Evolutionary conservation across 2,797 vertebrate species (phyloP).

Genomic region (Trematomus bernacchii): DNA sequence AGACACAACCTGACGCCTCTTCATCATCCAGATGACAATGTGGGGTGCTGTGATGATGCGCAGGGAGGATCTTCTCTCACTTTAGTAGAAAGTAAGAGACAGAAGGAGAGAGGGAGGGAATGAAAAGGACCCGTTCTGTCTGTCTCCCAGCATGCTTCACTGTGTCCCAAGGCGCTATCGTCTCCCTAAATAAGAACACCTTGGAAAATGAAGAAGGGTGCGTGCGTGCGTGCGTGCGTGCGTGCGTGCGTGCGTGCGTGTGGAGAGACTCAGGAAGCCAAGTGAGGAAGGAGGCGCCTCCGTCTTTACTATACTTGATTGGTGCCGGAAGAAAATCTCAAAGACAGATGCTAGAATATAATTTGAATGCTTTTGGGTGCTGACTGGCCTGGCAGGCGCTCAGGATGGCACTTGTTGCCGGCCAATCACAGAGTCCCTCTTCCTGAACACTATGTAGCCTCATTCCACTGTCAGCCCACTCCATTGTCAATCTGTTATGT

Average conservation of each 20-base stretch:
- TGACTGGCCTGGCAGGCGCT: constrained; percentile 42
- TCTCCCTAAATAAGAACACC: constrained; percentile 65
- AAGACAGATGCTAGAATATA: constrained; percentile 69
- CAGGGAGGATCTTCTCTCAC: constrained; percentile 51
- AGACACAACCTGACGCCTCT: constrained; percentile 49
- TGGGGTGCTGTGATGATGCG: constrained; percentile 52
- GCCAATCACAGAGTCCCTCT: constrained; percentile 34
- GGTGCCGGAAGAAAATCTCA: constrained; percentile 57
- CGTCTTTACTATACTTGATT: constrained; percentile 63
- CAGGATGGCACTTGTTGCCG: constrained; percentile 57
- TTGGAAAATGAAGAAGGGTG: constrained; percentile 51
- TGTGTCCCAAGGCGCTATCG: constrained; percentile 44
- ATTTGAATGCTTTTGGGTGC: constrained; percentile 60
- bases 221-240: neutral
- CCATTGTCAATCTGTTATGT: constrained; percentile 30
- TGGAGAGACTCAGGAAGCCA: constrained; percentile 3
- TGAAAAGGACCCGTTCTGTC: constrained; percentile 41
- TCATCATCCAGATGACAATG: constrained; percentile 51
- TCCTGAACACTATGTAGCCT: constrained; percentile 58
- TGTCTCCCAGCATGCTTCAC: constrained; percentile 37
- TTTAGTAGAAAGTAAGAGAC: constrained; percentile 38
- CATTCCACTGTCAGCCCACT: constrained; percentile 52
- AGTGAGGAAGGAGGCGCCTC: constrained; percentile 30
- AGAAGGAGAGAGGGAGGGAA: constrained; percentile 3
- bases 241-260: neutral